Conservation (phyloP, 1,140 invertebrate species). For the Polypedilum vanderplanki region DNA sequence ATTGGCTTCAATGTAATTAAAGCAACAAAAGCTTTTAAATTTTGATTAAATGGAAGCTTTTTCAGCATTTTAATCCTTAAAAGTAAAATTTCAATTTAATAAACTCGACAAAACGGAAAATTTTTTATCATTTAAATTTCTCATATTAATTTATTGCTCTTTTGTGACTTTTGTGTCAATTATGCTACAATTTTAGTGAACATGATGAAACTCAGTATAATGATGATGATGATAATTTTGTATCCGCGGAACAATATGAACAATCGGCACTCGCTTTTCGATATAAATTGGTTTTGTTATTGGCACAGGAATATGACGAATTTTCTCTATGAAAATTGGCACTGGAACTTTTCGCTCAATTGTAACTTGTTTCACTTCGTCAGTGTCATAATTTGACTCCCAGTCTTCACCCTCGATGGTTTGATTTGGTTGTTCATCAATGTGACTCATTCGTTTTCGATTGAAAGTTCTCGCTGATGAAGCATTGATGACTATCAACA, state of each 20-base stretch:
- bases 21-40: no score
- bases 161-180: no score
- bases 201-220: slow-evolving; percentile 1
- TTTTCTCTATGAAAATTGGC: not conserved
- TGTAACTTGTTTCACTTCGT: not conserved
- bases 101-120: no score
- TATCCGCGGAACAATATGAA: not conserved
- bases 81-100: no score
- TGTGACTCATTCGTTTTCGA: not conserved
- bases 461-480: not conserved
- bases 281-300: slow-evolving; percentile 3
- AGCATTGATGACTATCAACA: not conserved
- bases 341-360: slow-evolving; percentile 3
- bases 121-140: no score
- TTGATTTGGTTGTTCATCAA: not conserved
- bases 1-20: no score
- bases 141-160: no score
- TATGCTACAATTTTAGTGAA: not conserved
- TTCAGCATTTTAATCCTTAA: no score
- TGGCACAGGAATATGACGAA: not conserved
- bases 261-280: not conserved
- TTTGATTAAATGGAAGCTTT: no score
- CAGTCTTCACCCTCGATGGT: not conserved
- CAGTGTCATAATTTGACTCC: not conserved
- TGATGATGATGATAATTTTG: slow-evolving; percentile 23